Base-by-base conservation (phyloP, 2,797 vertebrate genomes). In the Enteromius argenteus region DNA sequence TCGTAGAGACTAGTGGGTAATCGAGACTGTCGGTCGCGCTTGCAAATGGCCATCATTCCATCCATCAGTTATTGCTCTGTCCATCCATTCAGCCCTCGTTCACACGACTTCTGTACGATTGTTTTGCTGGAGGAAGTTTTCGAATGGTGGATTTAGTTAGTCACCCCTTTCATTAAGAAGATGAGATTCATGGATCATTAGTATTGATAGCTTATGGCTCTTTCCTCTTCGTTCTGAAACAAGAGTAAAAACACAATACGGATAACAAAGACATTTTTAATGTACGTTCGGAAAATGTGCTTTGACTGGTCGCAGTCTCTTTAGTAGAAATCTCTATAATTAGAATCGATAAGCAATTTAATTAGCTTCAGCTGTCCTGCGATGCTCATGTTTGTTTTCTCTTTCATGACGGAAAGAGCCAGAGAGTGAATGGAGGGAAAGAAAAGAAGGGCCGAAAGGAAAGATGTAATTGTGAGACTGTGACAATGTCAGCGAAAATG, bases 141-240 rank as follows among this genome's bases (percentile, higher is more conserved):
- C 64, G 5, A 87, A 21, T 30, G 51, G 80, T 77, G 83, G 86
- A 87, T 84, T 69, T 78, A 85, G 79, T 90, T 86, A 60, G 77
- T 88, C 85, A 89, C 88, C 76, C 73, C 51, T 83, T 87, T 91
- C 58, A 4, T 90, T 91, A 91, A 44, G 79, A 80, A 89, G 88
- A 91, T 39, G 62, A 88, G 84, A 89, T 88, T 82, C 86, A 85
- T 2, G 82, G 84, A 86, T 89, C 86, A 81, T 92, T 93, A 92
- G 81, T 84, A 90, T 88, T 84, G 88, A 87, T 91, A 87, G 90
- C 90, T 91, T 87, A 80, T 84, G 85, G 78, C 83, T 86, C 80
- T 85, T 84, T 79, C 68, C 60, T 82, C 74, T 32, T 67, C 87
- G 66, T 88, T 86, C 83, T 79, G 66, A 83, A 85, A 80, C 75